Conservation (phyloP, 1,140 invertebrate species). For the Tribolium castaneum region DNA sequence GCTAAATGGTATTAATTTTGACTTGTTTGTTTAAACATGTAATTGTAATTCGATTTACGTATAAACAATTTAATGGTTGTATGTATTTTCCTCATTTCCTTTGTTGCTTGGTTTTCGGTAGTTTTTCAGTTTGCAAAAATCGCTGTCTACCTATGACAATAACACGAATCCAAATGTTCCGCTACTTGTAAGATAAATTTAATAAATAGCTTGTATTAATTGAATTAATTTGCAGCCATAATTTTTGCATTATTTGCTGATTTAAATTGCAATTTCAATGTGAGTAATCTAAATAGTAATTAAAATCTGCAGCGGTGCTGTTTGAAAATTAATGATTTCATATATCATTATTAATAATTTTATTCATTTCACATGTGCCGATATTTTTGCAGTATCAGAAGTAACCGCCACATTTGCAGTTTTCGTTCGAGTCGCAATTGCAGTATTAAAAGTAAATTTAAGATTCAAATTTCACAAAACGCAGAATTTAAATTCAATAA, state of each 20-base stretch:
- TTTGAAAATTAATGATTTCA: constrained; percentile 14
- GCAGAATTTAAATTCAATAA: not conserved
- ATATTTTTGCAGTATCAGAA: not conserved
- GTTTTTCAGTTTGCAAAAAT: too few species aligned
- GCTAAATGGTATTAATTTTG: not conserved
- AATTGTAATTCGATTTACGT: not conserved
- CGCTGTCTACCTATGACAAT: too few species aligned
- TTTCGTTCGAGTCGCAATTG: not conserved
- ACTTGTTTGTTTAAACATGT: not conserved
- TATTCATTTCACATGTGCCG: not conserved
- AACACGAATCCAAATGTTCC: too few species aligned
- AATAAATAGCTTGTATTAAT: not conserved
- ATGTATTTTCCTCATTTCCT: not conserved
- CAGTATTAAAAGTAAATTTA: not conserved
- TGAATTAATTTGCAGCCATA: not conserved
- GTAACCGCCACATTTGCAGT: not conserved
- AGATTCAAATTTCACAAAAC: not conserved
- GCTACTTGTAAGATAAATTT: not conserved
- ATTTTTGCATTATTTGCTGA: constrained; percentile 13
- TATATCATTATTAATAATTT: constrained; percentile 2
- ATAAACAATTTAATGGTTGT: not conserved
- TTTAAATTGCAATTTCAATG: not conserved
- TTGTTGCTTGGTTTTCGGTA: not conserved
- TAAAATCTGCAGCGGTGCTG: not conserved
- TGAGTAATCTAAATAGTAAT: constrained; percentile 9